Evolutionary conservation across 2,888 invertebrate species (phyloP).

Genomic region (Cataglyphis cursor): DNA sequence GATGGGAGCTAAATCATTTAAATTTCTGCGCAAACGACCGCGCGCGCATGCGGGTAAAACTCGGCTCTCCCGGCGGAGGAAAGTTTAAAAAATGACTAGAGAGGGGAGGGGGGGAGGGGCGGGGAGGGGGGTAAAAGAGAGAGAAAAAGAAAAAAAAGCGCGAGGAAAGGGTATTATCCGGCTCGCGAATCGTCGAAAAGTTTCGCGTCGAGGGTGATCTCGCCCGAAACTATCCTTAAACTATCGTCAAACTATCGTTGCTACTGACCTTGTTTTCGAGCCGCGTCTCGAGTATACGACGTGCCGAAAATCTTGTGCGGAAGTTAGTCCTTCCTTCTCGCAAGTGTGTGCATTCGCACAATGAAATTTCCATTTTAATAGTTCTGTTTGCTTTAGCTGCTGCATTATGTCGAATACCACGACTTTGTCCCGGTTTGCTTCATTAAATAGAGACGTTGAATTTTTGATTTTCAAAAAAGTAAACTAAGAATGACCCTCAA

Average conservation of each 20-base stretch:
- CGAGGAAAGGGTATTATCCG: conserved; percentile 42
- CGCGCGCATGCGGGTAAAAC: conserved; percentile 49
- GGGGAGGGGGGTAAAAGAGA: too few species aligned
- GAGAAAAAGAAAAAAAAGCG: conserved; percentile 6
- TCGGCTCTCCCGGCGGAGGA: conserved; percentile 32
- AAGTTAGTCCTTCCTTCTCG: conserved; percentile 9
- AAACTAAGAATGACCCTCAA: background rate
- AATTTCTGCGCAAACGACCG: conserved; percentile 55
- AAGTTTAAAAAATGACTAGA: conserved; percentile 50
- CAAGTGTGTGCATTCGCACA: conserved; percentile 20
- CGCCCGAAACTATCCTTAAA: conserved; percentile 56
- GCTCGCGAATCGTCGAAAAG: conserved; percentile 48
- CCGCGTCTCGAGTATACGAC: conserved; percentile 29
- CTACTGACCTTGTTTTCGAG: conserved; percentile 56
- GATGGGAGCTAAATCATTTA: conserved; percentile 51
- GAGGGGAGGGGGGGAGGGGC: background rate
- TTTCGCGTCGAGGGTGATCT: conserved; percentile 43
- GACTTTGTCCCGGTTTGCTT: background rate
- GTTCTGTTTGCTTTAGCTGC: conserved; percentile 39
- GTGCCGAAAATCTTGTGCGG: conserved; percentile 47
- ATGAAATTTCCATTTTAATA: conserved; percentile 47
- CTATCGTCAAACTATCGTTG: conserved; percentile 58
- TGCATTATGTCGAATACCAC: too few species aligned
- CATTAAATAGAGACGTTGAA: conserved; percentile 5
- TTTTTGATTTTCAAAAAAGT: background rate